Conservation (phyloP, 1,140 invertebrate species). For the Acromyrmex heyeri region DNA sequence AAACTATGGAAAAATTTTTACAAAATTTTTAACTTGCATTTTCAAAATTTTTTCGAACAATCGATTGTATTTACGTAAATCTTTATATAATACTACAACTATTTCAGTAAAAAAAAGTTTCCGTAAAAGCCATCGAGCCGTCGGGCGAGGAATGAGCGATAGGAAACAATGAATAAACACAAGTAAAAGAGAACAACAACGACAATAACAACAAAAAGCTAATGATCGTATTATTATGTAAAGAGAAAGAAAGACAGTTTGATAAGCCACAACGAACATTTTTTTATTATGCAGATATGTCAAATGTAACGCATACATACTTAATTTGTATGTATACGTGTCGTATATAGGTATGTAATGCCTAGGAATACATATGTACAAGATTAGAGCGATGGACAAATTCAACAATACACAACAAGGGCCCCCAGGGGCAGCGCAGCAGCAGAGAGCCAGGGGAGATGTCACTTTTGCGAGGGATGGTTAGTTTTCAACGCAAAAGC, state of each 20-base stretch:
- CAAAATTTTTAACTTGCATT: not conserved
- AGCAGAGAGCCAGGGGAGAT: constrained; percentile 72
- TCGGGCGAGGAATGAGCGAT: constrained; percentile 57
- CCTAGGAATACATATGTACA: constrained; percentile 67
- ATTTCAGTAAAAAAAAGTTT: constrained; percentile 31
- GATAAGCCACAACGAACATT: constrained; percentile 67
- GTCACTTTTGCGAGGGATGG: constrained; percentile 55
- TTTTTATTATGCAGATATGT: constrained; percentile 51
- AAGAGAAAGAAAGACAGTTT: constrained; percentile 65
- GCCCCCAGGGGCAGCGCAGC: constrained; percentile 77
- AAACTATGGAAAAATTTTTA: too few relatives aligned
- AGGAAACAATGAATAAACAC: constrained; percentile 50
- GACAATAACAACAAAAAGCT: constrained; percentile 56
- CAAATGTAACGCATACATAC: constrained; percentile 37
- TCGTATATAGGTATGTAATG: not conserved
- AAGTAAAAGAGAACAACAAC: constrained; percentile 18
- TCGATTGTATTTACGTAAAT: too few relatives aligned
- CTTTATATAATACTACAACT: not conserved
- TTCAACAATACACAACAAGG: constrained; percentile 85
- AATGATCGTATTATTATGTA: constrained; percentile 63
- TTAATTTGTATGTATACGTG: constrained; percentile 12
- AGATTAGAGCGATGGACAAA: constrained; percentile 76
- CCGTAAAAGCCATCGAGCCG: constrained; percentile 68
- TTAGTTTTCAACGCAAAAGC: constrained; percentile 69
- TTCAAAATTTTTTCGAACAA: not conserved